These are phyloP conservation scores for Melanogrammus aeglefinus DNA, from an alignment of 2,797 vertebrate species.

Conservation along the genomic window DNA sequence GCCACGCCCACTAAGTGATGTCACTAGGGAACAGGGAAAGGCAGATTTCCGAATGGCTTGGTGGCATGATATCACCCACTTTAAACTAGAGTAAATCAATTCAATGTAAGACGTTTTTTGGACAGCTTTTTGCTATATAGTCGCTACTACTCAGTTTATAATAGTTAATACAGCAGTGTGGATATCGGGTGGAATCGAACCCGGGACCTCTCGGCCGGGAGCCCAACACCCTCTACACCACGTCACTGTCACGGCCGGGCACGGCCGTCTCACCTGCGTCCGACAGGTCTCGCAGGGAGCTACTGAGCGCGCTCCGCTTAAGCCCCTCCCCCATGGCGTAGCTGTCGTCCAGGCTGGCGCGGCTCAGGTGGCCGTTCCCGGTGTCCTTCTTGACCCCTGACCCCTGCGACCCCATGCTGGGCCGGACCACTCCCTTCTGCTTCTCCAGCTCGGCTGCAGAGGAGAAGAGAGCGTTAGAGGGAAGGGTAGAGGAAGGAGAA, in stretches of 20 bases:
- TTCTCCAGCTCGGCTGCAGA: conserved; percentile 92
- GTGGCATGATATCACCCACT: too few relatives aligned
- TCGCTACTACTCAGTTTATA: too few relatives aligned
- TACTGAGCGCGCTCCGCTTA: conserved; percentile 94
- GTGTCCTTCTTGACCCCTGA: conserved; percentile 89
- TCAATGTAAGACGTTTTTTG: not conserved
- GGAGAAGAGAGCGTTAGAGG: not conserved
- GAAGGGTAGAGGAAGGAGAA: not conserved
- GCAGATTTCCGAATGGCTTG: too few relatives aligned
- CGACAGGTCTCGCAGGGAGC: conserved; percentile 91
- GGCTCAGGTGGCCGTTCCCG: conserved; percentile 84
- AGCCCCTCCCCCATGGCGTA: conserved; percentile 88
- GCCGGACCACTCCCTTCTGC: conserved; percentile 90
- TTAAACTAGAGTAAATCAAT: not conserved
- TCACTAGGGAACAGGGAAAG: too few relatives aligned
- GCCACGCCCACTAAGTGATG: too few relatives aligned
- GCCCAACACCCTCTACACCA: not conserved
- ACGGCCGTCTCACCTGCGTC: conserved; percentile 83
- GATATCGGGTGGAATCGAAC: not conserved
- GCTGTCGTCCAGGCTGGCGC: conserved; percentile 91
- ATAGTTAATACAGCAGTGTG: not conserved
- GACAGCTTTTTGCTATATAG: not conserved
- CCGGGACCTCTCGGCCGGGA: not conserved
- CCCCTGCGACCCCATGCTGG: conserved; percentile 85
- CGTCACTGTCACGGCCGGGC: not conserved